Conservation (phyloP, 1,140 invertebrate genomes). For the Microvelia longipes region DNA sequence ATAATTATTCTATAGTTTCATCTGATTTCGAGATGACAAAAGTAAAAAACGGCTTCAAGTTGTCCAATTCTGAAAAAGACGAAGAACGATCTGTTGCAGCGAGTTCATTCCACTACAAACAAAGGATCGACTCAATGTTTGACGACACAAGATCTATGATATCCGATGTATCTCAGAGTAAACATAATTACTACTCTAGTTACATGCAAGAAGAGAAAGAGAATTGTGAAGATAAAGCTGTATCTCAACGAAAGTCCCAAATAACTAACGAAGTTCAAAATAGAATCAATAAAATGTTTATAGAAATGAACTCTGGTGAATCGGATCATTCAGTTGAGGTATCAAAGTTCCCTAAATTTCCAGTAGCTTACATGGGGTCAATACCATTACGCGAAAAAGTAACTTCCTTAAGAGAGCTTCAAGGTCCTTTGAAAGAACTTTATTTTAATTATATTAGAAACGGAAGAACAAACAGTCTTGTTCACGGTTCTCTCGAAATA, state of each 20-base stretch:
- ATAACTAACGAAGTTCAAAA: slow-evolving; percentile 62
- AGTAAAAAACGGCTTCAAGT: not conserved
- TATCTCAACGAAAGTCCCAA: slow-evolving; percentile 1
- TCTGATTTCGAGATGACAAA: not conserved
- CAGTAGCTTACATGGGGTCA: slow-evolving; percentile 68
- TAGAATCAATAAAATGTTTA: slow-evolving; percentile 70
- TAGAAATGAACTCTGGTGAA: slow-evolving; percentile 32
- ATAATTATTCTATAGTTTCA: not conserved
- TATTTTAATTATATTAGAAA: slow-evolving; percentile 44
- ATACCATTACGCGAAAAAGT: slow-evolving; percentile 59
- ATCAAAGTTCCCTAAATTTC: slow-evolving; percentile 38
- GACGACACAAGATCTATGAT: slow-evolving; percentile 39
- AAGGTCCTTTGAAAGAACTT: slow-evolving; percentile 61
- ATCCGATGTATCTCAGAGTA: not conserved
- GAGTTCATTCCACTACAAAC: slow-evolving; percentile 44
- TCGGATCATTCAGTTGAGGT: slow-evolving; percentile 11
- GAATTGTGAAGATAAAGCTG: too few relatives aligned
- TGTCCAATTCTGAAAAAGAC: not conserved
- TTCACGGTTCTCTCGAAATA: slow-evolving; percentile 46
- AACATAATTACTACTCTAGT: not conserved
- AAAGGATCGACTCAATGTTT: slow-evolving; percentile 69
- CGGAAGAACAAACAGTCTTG: slow-evolving; percentile 7
- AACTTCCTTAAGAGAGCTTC: slow-evolving; percentile 62
- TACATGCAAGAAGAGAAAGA: not conserved
- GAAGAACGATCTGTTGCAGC: not conserved